phyloP scores from a whole-genome alignment of 2,888 invertebrate genomes.

The Disparrhopalites patrizii region DNA sequence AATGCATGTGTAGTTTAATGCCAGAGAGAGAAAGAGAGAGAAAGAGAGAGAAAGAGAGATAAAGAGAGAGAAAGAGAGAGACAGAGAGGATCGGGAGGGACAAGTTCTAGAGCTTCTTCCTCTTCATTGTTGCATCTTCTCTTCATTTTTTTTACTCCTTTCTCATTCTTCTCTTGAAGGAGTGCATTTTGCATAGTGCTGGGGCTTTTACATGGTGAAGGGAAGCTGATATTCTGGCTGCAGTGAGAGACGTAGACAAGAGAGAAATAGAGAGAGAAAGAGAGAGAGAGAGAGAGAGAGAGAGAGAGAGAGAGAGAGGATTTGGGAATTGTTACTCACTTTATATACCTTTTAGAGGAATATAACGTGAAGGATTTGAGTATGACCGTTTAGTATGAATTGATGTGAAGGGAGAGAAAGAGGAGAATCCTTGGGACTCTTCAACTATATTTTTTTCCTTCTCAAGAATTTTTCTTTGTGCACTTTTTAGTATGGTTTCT shows the following conservation, averaged over 20 bases:
- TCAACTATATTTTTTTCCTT: too few species aligned
- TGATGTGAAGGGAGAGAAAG: neutral
- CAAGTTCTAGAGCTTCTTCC: neutral
- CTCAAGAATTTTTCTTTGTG: slow-evolving; percentile 1
- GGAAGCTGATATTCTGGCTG: neutral
- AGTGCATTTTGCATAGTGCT: slow-evolving; percentile 4
- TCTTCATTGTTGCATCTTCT: slow-evolving; percentile 6
- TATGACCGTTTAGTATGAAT: slow-evolving; percentile 4
- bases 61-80: neutral
- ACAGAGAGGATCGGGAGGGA: neutral
- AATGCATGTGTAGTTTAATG: slow-evolving; percentile 3
- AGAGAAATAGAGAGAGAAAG: neutral
- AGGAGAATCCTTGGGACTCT: too few species aligned
- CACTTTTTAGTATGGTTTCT: neutral
- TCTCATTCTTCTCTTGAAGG: slow-evolving; percentile 1
- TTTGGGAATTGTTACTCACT: neutral
- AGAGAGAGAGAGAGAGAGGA: neutral
- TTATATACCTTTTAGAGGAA: neutral
- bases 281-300: neutral
- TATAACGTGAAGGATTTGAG: neutral
- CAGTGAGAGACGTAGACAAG: neutral
- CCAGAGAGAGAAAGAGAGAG: neutral
- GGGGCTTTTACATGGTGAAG: neutral
- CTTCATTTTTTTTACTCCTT: neutral
- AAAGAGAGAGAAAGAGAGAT: neutral